Percentiles rank a stretch among this genome's conserved stretches.
Evolutionary conservation across 2,113 vertebrate species (phyloP).

Genomic region (Pongo abelii): DNA sequence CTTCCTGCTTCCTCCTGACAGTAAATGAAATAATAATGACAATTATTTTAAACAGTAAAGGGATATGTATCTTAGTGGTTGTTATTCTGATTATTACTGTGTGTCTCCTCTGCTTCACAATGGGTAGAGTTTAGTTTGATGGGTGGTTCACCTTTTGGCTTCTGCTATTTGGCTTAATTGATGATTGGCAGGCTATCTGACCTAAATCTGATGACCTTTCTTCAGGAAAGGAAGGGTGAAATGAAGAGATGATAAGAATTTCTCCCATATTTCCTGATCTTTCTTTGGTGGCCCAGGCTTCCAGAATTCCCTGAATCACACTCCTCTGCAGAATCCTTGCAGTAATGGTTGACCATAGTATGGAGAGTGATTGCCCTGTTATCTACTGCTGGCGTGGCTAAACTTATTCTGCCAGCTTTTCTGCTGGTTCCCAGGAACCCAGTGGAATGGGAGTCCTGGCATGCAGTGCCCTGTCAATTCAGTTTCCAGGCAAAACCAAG

Average conservation of each 20-base stretch:
- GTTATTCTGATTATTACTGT: neutral
- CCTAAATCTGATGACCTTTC: neutral
- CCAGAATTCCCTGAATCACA: neutral
- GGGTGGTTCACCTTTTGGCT: neutral
- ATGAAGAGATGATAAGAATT: neutral
- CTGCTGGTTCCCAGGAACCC: neutral
- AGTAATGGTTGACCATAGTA: neutral
- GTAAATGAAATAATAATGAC: neutral
- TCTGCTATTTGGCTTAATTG: neutral
- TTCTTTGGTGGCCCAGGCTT: neutral
- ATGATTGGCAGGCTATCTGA: neutral
- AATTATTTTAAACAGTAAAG: neutral
- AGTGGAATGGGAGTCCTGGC: neutral
- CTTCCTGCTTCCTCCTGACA: neutral
- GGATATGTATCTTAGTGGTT: neutral
- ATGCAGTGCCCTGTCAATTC: neutral
- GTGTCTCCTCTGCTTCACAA: neutral
- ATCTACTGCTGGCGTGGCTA: fast-evolving
- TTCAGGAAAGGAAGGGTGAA: neutral
- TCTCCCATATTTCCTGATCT: neutral
- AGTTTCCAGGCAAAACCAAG: neutral
- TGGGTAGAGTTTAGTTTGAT: neutral
- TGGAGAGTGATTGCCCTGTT: neutral
- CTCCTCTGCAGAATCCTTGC: neutral
- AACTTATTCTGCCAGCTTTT: neutral